phyloP scores from a whole-genome alignment of 2,888 invertebrate species.

The Cephonodes hylas region DNA sequence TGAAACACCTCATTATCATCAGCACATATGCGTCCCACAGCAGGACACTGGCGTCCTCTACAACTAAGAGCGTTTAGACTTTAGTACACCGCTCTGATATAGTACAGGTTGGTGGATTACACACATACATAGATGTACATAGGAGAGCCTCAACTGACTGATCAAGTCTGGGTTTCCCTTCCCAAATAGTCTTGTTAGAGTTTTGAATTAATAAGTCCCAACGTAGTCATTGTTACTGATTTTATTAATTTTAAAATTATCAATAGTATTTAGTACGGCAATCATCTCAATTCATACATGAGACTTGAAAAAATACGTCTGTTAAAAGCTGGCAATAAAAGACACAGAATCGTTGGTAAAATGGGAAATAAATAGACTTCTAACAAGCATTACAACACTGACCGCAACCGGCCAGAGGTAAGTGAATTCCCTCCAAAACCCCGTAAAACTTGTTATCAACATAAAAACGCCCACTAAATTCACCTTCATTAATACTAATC shows the following conservation, averaged over 20 bases:
- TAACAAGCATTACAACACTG: slow-evolving; percentile 18
- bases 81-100: too few species aligned
- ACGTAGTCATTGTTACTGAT: too few species aligned
- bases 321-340: neutral
- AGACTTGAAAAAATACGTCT: neutral
- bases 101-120: neutral
- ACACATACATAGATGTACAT: neutral
- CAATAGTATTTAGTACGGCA: too few species aligned
- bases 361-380: slow-evolving; percentile 9
- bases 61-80: too few species aligned
- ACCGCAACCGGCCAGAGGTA: slow-evolving; percentile 27
- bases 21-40: too few species aligned
- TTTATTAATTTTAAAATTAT: too few species aligned
- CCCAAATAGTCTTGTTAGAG: neutral
- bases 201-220: too few species aligned
- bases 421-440: slow-evolving; percentile 32
- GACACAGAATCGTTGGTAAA: neutral
- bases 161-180: too few species aligned
- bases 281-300: too few species aligned
- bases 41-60: too few species aligned
- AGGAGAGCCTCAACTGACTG: too few species aligned
- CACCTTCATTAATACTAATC: slow-evolving; percentile 54
- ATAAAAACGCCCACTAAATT: slow-evolving; percentile 35
- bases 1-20: too few species aligned
- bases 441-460: slow-evolving; percentile 42